Percentiles rank a stretch among this genome's conserved stretches.
Evolutionary conservation across 2,113 vertebrate species (phyloP).

Genomic region (Brachyhypopomus occidentalis): DNA sequence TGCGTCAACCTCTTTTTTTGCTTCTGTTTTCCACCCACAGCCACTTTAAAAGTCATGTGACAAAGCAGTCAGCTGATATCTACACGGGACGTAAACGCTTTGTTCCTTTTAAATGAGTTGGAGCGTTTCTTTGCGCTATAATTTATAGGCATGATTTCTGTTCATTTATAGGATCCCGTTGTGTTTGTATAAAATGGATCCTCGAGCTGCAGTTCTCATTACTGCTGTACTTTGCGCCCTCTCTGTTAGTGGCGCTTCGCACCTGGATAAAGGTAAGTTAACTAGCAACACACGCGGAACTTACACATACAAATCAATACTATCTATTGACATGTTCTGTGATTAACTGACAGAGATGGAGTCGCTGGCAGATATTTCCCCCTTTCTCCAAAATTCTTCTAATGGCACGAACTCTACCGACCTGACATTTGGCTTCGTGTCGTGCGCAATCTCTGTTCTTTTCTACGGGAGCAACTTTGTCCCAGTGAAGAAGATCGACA

Average conservation of each 20-base stretch:
- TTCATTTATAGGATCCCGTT: too few relatives aligned
- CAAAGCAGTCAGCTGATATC: too few relatives aligned
- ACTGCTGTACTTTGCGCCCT: neutral
- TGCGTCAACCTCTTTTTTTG: too few relatives aligned
- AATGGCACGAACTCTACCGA: constrained; percentile 66
- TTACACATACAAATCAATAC: too few relatives aligned
- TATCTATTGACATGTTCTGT: neutral
- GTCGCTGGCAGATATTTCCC: neutral
- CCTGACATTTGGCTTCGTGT: constrained; percentile 73
- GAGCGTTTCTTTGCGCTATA: too few relatives aligned
- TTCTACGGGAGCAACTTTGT: constrained; percentile 86
- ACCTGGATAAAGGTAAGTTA: constrained; percentile 27
- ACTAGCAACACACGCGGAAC: too few relatives aligned
- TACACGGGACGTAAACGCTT: too few relatives aligned
- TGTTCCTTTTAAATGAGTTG: too few relatives aligned
- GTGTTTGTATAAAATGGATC: too few relatives aligned
- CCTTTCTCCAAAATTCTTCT: neutral
- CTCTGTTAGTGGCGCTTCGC: neutral
- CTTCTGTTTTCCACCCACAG: too few relatives aligned
- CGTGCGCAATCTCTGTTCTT: constrained; percentile 73
- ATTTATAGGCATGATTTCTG: too few relatives aligned
- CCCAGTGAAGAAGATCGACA: constrained; percentile 84
- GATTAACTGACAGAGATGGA: constrained; percentile 26
- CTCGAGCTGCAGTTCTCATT: neutral
- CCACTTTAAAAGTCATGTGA: too few relatives aligned